Percentiles rank a stretch among this genome's conserved stretches.
Evolutionary conservation across 1,140 invertebrate genomes (phyloP).

Genomic region (Cherax quadricarinatus): DNA sequence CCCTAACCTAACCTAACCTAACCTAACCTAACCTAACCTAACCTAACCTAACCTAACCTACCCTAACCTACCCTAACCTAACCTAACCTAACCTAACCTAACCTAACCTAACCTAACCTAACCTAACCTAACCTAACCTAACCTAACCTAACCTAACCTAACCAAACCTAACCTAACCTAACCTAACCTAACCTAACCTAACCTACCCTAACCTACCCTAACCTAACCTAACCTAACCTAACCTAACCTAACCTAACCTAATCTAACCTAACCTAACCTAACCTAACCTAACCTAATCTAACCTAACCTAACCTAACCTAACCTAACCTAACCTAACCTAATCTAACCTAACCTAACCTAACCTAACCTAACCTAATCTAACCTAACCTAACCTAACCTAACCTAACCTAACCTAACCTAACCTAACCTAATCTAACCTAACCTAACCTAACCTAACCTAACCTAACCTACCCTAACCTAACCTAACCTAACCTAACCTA

Average conservation of each 20-base stretch:
- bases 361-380: not conserved
- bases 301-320: constrained; percentile 1
- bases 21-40: constrained; percentile 24
- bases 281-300: constrained; percentile 22
- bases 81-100: constrained; percentile 1
- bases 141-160: not conserved
- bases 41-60: constrained; percentile 12
- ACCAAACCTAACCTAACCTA: not conserved
- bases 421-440: not conserved
- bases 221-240: not conserved
- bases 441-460: not conserved
- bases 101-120: not conserved
- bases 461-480: not conserved
- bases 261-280: constrained; percentile 7
- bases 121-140: not conserved
- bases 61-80: constrained; percentile 15
- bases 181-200: not conserved
- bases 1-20: not conserved
- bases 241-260: constrained; percentile 24
- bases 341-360: not conserved
- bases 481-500: not conserved
- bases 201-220: not conserved
- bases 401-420: not conserved
- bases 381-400: not conserved
- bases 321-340: not conserved